phyloP scores from a whole-genome alignment of 2,113 vertebrate species.

The Leptobrachium leishanense region DNA sequence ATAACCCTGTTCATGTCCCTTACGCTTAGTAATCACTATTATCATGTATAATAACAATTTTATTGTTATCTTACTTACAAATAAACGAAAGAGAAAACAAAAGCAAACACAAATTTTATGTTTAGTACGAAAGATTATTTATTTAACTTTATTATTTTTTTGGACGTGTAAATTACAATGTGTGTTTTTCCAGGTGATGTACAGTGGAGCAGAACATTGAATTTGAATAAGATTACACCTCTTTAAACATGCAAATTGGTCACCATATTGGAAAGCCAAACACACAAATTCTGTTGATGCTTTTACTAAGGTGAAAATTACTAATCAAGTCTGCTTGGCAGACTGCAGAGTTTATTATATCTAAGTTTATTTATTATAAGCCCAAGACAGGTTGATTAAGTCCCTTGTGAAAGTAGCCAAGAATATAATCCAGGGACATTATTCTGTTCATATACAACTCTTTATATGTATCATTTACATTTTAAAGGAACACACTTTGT shows the following conservation, averaged over 20 bases:
- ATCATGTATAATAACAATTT: not conserved
- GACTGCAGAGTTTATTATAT: conserved; percentile 5
- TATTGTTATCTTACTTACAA: not conserved
- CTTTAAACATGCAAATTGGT: conserved; percentile 40
- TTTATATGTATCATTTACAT: too few relatives aligned
- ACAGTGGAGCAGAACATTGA: conserved; percentile 25
- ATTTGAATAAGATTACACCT: conserved; percentile 31
- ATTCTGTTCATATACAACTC: too few relatives aligned
- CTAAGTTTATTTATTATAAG: conserved; percentile 11
- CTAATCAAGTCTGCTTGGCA: conserved; percentile 22
- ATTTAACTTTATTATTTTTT: conserved; percentile 1
- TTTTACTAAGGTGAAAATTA: conserved; percentile 41
- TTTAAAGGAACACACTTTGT: too few relatives aligned
- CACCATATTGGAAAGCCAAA: conserved; percentile 43
- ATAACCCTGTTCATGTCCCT: too few relatives aligned
- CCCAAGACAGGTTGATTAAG: conserved; percentile 36
- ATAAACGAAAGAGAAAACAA: not conserved
- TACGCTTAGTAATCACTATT: not conserved
- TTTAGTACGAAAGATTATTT: too few relatives aligned
- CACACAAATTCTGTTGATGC: not conserved
- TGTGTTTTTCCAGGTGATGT: conserved; percentile 12
- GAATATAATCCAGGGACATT: too few relatives aligned
- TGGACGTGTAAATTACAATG: conserved; percentile 20
- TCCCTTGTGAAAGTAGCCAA: too few relatives aligned
- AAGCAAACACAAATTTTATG: not conserved